Evolutionary conservation across 2,888 invertebrate species (phyloP), one percentile per base, ranked within the genome.

Genomic region (Leptopilina myrica): DNA sequence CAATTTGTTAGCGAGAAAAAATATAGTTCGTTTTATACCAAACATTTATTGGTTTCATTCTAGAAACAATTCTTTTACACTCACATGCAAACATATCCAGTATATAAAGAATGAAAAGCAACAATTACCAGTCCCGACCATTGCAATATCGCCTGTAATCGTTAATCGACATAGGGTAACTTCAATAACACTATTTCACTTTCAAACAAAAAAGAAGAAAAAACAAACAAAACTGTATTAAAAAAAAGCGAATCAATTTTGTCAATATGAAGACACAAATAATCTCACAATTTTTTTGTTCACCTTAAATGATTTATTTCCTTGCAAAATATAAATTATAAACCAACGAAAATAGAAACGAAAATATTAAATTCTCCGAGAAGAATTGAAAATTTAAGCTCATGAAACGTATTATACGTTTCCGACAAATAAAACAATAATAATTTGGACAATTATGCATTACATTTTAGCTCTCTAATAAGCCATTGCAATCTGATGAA

Each of bases 31-130:
- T 43, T 78, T 78, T 84, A 85, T 83, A 85, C 81, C 85, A 84
- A 87, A 80, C 87, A 85, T 89, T 88, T 89, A 89, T 88, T 87
- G 87, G 84, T 85, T 85, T 85, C 86, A 76, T 82, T 83, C 84
- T 85, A 87, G 87, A 88, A 89, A 89, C 88, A 86, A 86, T 85
- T 83, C 83, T 82, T 82, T 86, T 80, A 84, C 83, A 76, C 82
- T 76, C 75, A 78, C 83, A 82, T 81, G 15, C 15, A 43, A 8
- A 64, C 11, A 64, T 64, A 65, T 12, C n/a, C 62, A 62, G 33
- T 62, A 4, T 8, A 43, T 12, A 49, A 56, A 40, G 9, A 53
- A 33, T 33, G 26, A 33, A 73, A 56, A 56, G 56, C 56, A 73
- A 53, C 26, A 26, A 12, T 69, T 53, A 53, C 53, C 49, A 53